Percentiles rank a stretch among this genome's conserved stretches.
Evolutionary conservation across 2,113 vertebrate genomes (phyloP).

Genomic region (Smithornis capensis): DNA sequence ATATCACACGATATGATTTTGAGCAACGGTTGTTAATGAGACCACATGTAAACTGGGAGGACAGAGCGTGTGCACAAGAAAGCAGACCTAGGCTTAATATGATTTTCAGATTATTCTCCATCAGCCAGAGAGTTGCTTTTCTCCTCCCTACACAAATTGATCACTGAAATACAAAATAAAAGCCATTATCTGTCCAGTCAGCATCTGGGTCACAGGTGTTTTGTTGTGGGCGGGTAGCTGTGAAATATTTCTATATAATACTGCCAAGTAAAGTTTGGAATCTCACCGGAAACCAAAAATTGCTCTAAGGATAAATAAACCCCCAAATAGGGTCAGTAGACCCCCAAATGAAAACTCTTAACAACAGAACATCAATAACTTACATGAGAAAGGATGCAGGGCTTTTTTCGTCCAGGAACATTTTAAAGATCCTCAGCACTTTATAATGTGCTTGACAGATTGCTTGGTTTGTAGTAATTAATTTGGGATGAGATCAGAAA

Average conservation of each 20-base stretch:
- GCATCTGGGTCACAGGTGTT: neutral
- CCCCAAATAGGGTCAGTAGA: neutral
- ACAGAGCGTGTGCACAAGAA: neutral
- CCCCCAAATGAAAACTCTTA: neutral
- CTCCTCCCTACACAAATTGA: neutral
- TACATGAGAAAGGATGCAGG: neutral
- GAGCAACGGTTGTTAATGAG: neutral
- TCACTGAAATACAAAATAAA: neutral
- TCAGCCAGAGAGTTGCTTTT: neutral
- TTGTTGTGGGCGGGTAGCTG: neutral
- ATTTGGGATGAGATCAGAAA: neutral
- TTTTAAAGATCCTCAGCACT: neutral
- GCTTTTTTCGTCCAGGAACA: neutral
- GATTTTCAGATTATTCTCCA: conserved; percentile 2
- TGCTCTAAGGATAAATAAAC: neutral
- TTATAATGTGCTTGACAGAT: neutral
- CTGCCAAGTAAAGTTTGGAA: conserved; percentile 3
- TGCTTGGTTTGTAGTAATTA: neutral
- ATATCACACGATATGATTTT: neutral
- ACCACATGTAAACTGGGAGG: neutral
- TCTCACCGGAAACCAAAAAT: neutral
- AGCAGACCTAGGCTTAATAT: neutral
- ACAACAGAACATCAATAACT: neutral
- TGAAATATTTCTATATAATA: neutral
- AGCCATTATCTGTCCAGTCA: neutral